Base-by-base conservation (phyloP, 2,113 vertebrate genomes). In the Chloebia gouldiae region DNA sequence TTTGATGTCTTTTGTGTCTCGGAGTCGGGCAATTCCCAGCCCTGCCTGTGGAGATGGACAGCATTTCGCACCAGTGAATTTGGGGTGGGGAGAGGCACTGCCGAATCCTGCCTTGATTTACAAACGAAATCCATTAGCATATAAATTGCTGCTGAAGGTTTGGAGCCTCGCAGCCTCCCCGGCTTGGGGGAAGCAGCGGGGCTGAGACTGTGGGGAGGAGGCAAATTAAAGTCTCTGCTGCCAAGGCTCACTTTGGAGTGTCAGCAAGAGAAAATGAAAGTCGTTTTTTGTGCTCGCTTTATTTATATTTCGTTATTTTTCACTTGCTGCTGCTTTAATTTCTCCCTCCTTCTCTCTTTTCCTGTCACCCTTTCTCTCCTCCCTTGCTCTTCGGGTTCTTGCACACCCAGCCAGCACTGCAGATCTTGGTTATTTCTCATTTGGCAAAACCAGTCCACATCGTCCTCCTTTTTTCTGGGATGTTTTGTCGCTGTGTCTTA, bases 81-180 rank as follows among this genome's bases (percentile, higher is more conserved):
- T 64, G 25, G 68, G 70, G 11, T 13, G 66, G 33, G 47, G 64
- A 30, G 23, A 85, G 15, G 71, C 49, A 4, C 4, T 40, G 86
- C 66, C 24, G 35, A 47, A 78, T 56, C 21, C 83, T 81, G 88
- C 86, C 91, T 86, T 90, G 96, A 96, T 97, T 97, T 93, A 93
- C 88, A 93, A 79, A 90, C 10, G 20, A 49, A 83, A 64, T 2
- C 3, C 3, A 97, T 97, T 97, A 96, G 72, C 97, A 97, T 97
- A 96, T 97, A 97, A 97, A 97, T 97, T 97, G 96, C 75, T 81
- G 17, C 68, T 37, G 37, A 25, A 70, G 90, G 71, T 86, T 94
- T 63, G 77, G 45, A 95, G 88, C 88, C 42, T 77, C 3, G 20
- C 78, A 83, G 90, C 60, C 61, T 77, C 50, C 19, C 40, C 3